Evolutionary conservation across 2,113 vertebrate genomes (phyloP).

Genomic region (Bos javanicus): DNA sequence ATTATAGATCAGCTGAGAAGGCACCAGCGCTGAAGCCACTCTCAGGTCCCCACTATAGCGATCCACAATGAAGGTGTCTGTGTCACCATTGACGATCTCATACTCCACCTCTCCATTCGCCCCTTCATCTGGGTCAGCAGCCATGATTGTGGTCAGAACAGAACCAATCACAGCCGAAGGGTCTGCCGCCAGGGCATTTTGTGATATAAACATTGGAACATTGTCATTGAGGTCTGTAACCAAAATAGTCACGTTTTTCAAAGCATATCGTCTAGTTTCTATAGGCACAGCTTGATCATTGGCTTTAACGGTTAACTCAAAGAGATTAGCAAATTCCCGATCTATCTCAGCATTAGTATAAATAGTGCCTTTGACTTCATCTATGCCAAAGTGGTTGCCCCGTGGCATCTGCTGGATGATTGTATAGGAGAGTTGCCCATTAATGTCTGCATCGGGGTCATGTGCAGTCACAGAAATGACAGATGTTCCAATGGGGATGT

Average conservation of each 20-base stretch:
- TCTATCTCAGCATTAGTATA: constrained; percentile 92
- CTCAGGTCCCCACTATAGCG: constrained; percentile 94
- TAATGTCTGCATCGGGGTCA: constrained; percentile 96
- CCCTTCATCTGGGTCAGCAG: constrained; percentile 95
- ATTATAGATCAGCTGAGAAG: constrained; percentile 91
- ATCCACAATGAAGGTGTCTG: constrained; percentile 95
- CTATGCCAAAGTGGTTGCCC: constrained; percentile 92
- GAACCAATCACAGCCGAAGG: constrained; percentile 93
- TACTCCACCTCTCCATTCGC: constrained; percentile 97
- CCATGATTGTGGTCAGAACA: constrained; percentile 91
- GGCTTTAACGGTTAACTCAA: constrained; percentile 95
- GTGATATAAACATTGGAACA: constrained; percentile 91
- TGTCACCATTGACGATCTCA: constrained; percentile 93
- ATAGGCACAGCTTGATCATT: constrained; percentile 92
- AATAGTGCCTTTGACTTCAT: constrained; percentile 88
- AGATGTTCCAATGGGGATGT: constrained; percentile 91
- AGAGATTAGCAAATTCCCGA: constrained; percentile 94
- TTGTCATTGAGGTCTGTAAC: constrained; percentile 97
- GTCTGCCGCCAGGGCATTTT: constrained; percentile 93
- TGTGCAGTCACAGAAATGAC: constrained; percentile 91
- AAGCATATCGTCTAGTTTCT: constrained; percentile 91
- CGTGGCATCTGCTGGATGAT: constrained; percentile 94
- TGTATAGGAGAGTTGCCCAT: constrained; percentile 91
- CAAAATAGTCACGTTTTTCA: constrained; percentile 97
- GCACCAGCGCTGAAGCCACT: constrained; percentile 90